Conservation (phyloP, 2,888 invertebrate species). For the Noctua pronuba region DNA sequence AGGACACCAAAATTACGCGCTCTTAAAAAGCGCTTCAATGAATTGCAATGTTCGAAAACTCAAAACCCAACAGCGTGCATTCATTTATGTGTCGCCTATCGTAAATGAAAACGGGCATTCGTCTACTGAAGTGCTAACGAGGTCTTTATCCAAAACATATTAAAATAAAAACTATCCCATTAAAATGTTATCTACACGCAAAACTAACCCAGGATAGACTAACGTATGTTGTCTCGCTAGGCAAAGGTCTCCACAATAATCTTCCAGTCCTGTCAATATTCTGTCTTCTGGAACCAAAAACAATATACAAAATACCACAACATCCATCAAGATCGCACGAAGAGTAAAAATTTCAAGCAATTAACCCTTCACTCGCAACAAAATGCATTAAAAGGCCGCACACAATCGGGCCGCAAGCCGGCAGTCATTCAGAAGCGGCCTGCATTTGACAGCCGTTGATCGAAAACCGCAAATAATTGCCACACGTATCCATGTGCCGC, state of each 20-base stretch:
- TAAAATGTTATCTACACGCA: background rate
- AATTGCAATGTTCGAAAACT: background rate
- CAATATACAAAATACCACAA: background rate
- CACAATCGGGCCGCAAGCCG: slow-evolving; percentile 14
- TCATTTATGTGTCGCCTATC: background rate
- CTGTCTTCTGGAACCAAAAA: background rate
- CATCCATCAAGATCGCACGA: slow-evolving; percentile 17
- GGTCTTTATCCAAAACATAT: no score
- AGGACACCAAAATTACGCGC: no score
- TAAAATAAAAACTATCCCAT: background rate
- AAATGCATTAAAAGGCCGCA: slow-evolving; percentile 34
- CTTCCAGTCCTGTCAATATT: background rate
- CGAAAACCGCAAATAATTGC: slow-evolving; percentile 43
- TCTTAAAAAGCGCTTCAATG: background rate
- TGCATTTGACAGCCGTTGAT: slow-evolving; percentile 52
- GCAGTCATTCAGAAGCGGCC: slow-evolving; percentile 2
- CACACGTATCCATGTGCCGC: slow-evolving; percentile 25
- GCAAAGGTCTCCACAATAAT: background rate
- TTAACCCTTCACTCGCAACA: slow-evolving; percentile 43
- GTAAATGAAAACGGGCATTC: background rate
- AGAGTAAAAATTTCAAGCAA: slow-evolving; percentile 36
- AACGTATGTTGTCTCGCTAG: background rate
- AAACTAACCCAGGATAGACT: background rate
- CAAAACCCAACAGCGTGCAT: background rate
- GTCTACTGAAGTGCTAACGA: background rate